Percentiles rank a stretch among this genome's conserved stretches.
These are phyloP conservation scores for Coracias cyanogaster DNA, from an alignment of 2,797 vertebrate species.

Conservation along the genomic window DNA sequence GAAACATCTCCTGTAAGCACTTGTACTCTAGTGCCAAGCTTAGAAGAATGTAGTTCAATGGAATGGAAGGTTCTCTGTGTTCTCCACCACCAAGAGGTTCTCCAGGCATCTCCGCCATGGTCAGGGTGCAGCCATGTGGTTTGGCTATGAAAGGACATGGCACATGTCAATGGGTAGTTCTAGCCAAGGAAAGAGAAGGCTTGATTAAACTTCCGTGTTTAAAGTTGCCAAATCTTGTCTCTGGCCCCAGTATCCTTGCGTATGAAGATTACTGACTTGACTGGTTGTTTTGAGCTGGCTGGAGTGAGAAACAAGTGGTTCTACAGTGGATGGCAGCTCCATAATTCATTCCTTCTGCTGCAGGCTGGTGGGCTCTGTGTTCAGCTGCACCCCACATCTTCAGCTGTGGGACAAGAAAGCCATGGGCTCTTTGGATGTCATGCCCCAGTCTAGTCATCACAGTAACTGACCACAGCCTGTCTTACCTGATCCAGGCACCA, in stretches of 20 bases:
- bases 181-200: neutral
- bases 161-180: neutral
- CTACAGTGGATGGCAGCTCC: neutral
- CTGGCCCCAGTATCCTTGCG: neutral
- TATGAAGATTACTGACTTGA: neutral
- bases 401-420: neutral
- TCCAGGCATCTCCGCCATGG: neutral
- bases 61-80: neutral
- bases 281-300: neutral
- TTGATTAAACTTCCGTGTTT: neutral
- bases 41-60: neutral
- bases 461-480: neutral
- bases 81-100: neutral
- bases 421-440: neutral
- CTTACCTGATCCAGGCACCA: neutral
- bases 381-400: neutral
- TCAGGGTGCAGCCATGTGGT: neutral
- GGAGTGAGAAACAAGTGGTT: neutral
- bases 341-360: neutral
- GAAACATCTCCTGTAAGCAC: neutral
- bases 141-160: neutral
- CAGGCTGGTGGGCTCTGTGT: neutral
- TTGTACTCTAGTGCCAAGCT: neutral
- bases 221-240: neutral
- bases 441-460: neutral